Base-by-base conservation (phyloP, 2,113 vertebrate genomes). In the Ictidomys tridecemlineatus region DNA sequence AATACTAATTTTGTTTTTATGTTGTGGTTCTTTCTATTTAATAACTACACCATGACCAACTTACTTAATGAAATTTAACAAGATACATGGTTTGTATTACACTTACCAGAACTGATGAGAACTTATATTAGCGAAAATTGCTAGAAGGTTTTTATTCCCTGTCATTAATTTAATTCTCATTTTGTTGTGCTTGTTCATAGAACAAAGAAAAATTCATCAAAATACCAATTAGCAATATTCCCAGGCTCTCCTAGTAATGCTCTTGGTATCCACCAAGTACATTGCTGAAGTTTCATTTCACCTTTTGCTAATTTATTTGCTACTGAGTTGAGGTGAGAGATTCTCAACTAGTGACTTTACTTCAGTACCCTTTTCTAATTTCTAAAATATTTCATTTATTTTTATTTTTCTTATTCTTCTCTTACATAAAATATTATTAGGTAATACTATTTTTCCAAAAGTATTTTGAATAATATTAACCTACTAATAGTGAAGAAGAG, bases 71-170 rank as follows among this genome's bases (percentile, higher is more conserved):
- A 84, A 4, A 94, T 80, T 80, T 80, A 58, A 69, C 7, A 77
- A 78, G 56, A 74, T 89, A 17, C 45, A n/a, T 56, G 34, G 53
- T 26, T 95, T 93, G 51, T 4, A 39, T n/a, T 93, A 72, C 5
- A 39, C 20, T 58, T 93, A 65, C 22, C 3, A 84, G 18, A 95
- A 67, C 18, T 32, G 67, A 67, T 32, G 16, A 69, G 63, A 3
- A 18, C n/a, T 86, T 93, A 12, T 69, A 51, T 89, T 74, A 97
- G 51, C 70, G 28, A 83, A 90, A 90, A 80, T 61, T 63, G 9
- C 85, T 93, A 84, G 37, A 39, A 79, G 2, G 5, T 76, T 96
- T 24, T 90, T 84, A 90, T 74, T 83, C 14, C 30, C 16, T 69
- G 1, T 67, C 34, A 63, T 78, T 65, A 78, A 93, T 73, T 93